Evolutionary conservation across 2,797 vertebrate species (phyloP), one percentile per base, ranked within the genome.

Genomic region (Thunnus albacares): DNA sequence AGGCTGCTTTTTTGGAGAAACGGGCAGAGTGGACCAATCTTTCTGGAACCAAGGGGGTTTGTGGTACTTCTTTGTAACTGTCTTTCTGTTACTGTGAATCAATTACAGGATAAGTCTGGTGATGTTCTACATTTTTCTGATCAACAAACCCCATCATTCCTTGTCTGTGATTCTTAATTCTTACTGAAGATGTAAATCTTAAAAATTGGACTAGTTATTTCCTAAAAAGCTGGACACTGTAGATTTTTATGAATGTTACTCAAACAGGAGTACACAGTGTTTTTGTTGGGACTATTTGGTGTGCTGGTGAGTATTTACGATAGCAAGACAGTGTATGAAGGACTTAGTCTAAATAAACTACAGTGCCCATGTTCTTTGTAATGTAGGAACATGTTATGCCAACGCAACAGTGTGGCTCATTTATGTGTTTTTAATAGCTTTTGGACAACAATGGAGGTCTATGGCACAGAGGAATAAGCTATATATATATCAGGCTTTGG

Each of bases 41-140:
- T n/a, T 20, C 80, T 72, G 86, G 70, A 79, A 62, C 66, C 81
- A 95, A 95, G 87, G 95, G 66, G 92, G 91, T 92, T 84, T 70
- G 90, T 92, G 47, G 67, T 70, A 74, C 66, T 85, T 84, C 69
- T 77, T 83, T 83, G 41, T 76, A 71, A 65, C 71, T 63, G 4
- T 68, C 33, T 78, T 76, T 64, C 20, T 60, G 24, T 18, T 17
- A 35, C 15, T 60, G 20, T 17, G 11, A 51, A 70, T 49, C 14
- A 26, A 12, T 11, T 28, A 55, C 45, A 45, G 20, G 3, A 69
- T 66, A 30, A 20, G 1, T 45, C 55, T 45, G 33, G 11, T 20
- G 7, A 55, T 56, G 38, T 3, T 52, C 14, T 45, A 7, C 26
- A n/a, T 38, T 22, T n/a, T 49, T 60, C 17, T 45, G 35, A 18